Evolutionary conservation across 2,888 invertebrate genomes (phyloP), one percentile per base, ranked within the genome.

Genomic region (Romanomermis culicivorax): DNA sequence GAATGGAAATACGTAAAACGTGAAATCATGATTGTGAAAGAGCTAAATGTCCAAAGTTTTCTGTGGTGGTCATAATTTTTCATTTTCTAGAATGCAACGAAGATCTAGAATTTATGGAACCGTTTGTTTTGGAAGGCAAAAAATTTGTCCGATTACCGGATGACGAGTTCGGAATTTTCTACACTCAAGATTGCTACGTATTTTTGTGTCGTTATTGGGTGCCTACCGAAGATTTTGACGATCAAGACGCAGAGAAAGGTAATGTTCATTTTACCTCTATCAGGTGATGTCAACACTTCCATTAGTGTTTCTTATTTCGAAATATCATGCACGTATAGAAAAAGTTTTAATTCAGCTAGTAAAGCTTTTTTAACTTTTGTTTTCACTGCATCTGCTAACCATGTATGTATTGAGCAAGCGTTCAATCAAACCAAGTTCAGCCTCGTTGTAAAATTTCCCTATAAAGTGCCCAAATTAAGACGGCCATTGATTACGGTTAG

Each of bases 141-240:
- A 91, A 91, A 73, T 97, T 97, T 74, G 89, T 89, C n/a, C 79
- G 87, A 1, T 75, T 97, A 54, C 95, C 95, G 0, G 87, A 91
- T 69, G 80, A 85, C 68, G 97, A 97, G 74, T 75, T 88, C 27
- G 80, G 83, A 27, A 79, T 80, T 61, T 97, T 97, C 74, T 80
- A 89, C 72, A 85, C 84, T 58, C 80, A 80, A 63, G 95, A 97
- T 71, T 95, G 93, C 71, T 97, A 99, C 68, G 95, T 97, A 51
- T 95, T 95, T 72, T 76, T 97, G 17, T 97, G 95, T 68, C 80
- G 89, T 63, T 97, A 97, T 71, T 86, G 89, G 78, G 79, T 88
- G 64, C 80, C 82, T 0, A 78, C 78, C 54, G 78, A 77, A 25
- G 50, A 49, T 4, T 25, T 27, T 7, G 77, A 76, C 23, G 70